Base-by-base conservation (phyloP, 2,888 invertebrate species). In the Leptogaster cylindrica region DNA sequence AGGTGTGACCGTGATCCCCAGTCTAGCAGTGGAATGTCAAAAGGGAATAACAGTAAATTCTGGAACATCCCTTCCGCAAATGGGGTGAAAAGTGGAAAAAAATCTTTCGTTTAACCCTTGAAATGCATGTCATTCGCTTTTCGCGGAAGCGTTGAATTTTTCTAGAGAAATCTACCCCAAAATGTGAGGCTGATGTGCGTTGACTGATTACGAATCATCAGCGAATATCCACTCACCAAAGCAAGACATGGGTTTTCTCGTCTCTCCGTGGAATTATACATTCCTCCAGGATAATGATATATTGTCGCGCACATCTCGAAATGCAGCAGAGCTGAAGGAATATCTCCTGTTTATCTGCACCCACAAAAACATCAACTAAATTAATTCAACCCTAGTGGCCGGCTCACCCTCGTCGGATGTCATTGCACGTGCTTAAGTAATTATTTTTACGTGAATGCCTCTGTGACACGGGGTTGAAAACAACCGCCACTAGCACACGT, bases 391-490 rank as follows among this genome's bases (percentile, higher is more conserved):
- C 36, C 52, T 12, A 16, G 7, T 41, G 36, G 36, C 4, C 12
- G 18, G n/a, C 36, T 23, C 36, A 25, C 55, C 55, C 36, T 36
- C 36, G 52, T 6, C 36, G n/a, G 36, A 36, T 55, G 55, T 36
- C 55, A 55, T 39, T 66, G 70, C 67, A 70, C 70, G 71, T 70
- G 71, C 67, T 66, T 66, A 68, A 67, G 67, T 71, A 68, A 69
- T 71, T 67, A 67, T 51, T 68, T 70, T 52, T 67, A 66, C 69
- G 33, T 46, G 65, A 50, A 25, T 27, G 28, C 51, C 46, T 44
- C 65, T 61, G 20, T 39, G 23, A 39, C 31, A 23, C 12, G 31
- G 55, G 55, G 36, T 55, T 7, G 39, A 48, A 25, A 25, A 23
- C 23, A 33, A 55, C 25, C 39, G 55, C 36, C 55, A 55, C 36